phyloP scores from a whole-genome alignment of 37 sponge, comb jelly and placozoan species.

The Halisarca cf. caerulea region DNA sequence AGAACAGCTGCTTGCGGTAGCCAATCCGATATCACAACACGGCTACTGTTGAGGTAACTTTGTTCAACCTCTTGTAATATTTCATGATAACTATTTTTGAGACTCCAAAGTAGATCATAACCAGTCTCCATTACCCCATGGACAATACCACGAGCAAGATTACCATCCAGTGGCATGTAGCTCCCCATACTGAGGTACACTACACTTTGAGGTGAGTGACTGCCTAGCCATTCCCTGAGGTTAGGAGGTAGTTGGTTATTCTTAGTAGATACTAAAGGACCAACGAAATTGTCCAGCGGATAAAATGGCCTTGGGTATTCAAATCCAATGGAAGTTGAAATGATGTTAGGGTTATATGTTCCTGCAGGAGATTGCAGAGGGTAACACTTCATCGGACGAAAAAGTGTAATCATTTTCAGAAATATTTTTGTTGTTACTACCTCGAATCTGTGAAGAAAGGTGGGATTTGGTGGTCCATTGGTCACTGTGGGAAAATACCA shows the following conservation, averaged over 20 bases:
- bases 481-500: background rate
- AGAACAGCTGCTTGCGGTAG: conserved; percentile 58
- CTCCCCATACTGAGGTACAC: conserved; percentile 79
- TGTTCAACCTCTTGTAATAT: conserved; percentile 26
- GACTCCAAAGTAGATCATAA: conserved; percentile 48
- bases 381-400: too few relatives aligned
- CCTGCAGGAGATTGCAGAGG: background rate
- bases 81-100: conserved; percentile 37
- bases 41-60: conserved; percentile 1
- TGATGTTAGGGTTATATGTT: background rate
- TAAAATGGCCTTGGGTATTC: conserved; percentile 15
- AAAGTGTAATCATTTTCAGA: too few relatives aligned
- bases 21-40: conserved; percentile 50
- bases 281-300: conserved; percentile 20
- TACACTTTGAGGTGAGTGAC: conserved; percentile 18
- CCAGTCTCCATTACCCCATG: conserved; percentile 24
- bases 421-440: too few relatives aligned
- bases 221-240: conserved; percentile 46
- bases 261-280: background rate
- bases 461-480: too few relatives aligned
- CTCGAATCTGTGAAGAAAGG: too few relatives aligned
- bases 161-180: background rate
- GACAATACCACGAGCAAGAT: conserved; percentile 30
- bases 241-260: conserved; percentile 8
- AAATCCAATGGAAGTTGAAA: background rate